Base-by-base conservation (phyloP, 2,797 vertebrate species). In the Leptodactylus fallax region DNA sequence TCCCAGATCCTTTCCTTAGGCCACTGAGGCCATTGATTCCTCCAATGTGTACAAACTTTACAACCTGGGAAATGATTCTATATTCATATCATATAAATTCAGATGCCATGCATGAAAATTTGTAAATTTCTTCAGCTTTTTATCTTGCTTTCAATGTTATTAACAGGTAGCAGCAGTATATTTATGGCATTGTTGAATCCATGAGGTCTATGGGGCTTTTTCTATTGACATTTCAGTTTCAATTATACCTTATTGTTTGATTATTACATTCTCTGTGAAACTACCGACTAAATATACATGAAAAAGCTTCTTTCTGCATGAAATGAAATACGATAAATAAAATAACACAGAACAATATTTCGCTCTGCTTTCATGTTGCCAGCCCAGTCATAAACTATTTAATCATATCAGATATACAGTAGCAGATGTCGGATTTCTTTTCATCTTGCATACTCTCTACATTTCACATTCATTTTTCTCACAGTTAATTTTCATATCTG, bases 331-430 rank as follows among this genome's bases (percentile, higher is more conserved):
- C 0, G 13, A 83, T 71, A 69, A 69, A 83, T 74, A 71, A 55
- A 83, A 69, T 53, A 53, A 74, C 53, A 65, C 53, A 56, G 27
- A 58, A 84, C 82, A 45, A 74, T 74, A 55, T 71, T 74, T 53
- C 25, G 47, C 21, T 84, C 10, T 84, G 17, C 53, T 74, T 76
- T 85, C 83, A 85, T 60, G 53, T 56, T 60, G 12, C 27, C 27
- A 47, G 69, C 12, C 7, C 55, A 53, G 27, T 56, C 69, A 56
- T 74, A 58, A n/a, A 45, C 25, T 21, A 23, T 85, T 58, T 74
- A 85, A 84, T 85, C 10, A 58, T 71, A 85, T 56, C 19, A 63
- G 27, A 65, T 81, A 21, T 60, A n/a, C 58, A 13, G 17, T 61
- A 13, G 17, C 27, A 36, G 55, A 79, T 36, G 79, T 17, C 36